Evolutionary conservation across 1,140 invertebrate species (phyloP).

Genomic region (Cyphomyrmex costatus): DNA sequence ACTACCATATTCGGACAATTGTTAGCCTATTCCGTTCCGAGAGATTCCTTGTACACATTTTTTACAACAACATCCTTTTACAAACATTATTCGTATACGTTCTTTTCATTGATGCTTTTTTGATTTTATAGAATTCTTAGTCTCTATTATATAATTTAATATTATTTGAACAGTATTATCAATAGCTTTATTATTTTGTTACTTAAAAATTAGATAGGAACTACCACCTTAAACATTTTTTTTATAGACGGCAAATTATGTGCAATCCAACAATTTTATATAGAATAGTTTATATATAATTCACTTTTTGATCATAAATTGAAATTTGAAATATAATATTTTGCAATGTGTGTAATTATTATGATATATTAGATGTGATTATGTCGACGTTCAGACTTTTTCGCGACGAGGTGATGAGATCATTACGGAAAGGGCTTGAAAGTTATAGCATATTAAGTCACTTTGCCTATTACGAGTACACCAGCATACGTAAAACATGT

Average conservation of each 20-base stretch:
- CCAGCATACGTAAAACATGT: not conserved
- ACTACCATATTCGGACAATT: slow-evolving; percentile 45
- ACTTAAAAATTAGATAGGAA: slow-evolving; percentile 3
- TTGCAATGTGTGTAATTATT: not conserved
- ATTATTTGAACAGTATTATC: not conserved
- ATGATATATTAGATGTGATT: not conserved
- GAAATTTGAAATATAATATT: not conserved
- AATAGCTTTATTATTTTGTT: not conserved
- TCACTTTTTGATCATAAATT: not conserved
- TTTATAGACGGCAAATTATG: not conserved
- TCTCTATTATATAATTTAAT: not conserved
- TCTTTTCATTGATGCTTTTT: not conserved
- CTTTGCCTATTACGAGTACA: slow-evolving; percentile 16
- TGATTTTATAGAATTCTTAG: not conserved
- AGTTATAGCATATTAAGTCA: slow-evolving; percentile 47
- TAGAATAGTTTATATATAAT: not conserved
- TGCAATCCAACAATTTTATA: not conserved
- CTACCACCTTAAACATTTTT: not conserved
- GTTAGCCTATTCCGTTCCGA: not conserved
- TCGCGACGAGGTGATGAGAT: slow-evolving; percentile 29
- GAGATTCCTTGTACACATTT: not conserved
- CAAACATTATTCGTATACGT: not conserved
- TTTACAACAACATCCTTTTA: not conserved
- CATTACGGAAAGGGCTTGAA: slow-evolving; percentile 10
- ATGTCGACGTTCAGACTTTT: slow-evolving; percentile 2